Evolutionary conservation across 2,113 vertebrate species (phyloP), one percentile per base, ranked within the genome.

Genomic region (Oreochromis niloticus): DNA sequence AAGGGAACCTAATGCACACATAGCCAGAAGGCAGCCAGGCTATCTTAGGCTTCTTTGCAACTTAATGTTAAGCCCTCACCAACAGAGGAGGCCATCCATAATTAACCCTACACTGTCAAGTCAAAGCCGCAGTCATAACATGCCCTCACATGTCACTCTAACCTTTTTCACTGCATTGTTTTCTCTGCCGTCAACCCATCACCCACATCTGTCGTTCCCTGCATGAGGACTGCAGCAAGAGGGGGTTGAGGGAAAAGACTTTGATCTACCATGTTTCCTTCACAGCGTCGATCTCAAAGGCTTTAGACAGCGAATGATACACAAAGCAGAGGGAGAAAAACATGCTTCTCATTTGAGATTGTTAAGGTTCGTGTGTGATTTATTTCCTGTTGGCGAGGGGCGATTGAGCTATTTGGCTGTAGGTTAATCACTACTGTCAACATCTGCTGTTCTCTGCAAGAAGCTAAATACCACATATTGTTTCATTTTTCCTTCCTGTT

Each of bases 81-180:
- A 88, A 85, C 90, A 86, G 89, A 91, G 84, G 63, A 89, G 94
- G 91, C 88, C 93, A 95, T 94, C 82, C 94, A 95, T 95, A 95
- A 96, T 96, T 95, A 94, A 95, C 93, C 92, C 84, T 14, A 71
- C 85, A 43, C 91, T 92, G 94, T 93, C 93, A 90, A 87, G 91
- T 94, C 89, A 82, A 85, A 84, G 87, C 89, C 88, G 88, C 89
- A 91, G 91, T 91, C 93, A 88, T 50, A 93, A 91, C 94, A 92
- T 94, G 94, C 94, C 93, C 94, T 92, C 89, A 86, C 91, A 86
- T 89, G 94, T 95, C 92, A 88, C 83, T 89, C 89, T 89, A 89
- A 92, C 87, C 89, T 91, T 93, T 94, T 88, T 91, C 43, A 39
- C 87, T 54, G 75, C 85, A 43, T 89, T 89, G 52, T 89, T 87